A percentile compares a stretch with the other conserved stretches of the same genome.
phyloP scores from a whole-genome alignment of 2,888 invertebrate species.

The Sericinus montela region DNA sequence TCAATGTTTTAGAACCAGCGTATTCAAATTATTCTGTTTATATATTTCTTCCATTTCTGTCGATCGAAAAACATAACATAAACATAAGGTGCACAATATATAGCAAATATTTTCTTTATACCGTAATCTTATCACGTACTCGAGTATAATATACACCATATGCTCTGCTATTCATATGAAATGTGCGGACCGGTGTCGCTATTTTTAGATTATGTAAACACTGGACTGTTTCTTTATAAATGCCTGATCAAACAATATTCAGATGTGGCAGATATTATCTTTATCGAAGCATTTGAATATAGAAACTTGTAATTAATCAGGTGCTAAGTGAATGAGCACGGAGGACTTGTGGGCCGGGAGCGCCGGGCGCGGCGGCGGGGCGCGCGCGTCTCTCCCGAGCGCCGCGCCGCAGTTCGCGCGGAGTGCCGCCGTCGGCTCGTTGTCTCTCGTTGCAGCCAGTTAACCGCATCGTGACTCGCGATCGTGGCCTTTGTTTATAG shows the following conservation, averaged over 20 bases:
- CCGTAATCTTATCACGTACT: neutral
- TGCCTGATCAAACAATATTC: constrained; percentile 5
- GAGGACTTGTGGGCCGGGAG: constrained; percentile 33
- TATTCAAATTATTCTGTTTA: too few relatives aligned
- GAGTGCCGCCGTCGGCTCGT: constrained; percentile 46
- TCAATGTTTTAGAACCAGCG: too few relatives aligned
- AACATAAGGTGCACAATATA: too few relatives aligned
- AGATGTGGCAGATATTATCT: constrained; percentile 6
- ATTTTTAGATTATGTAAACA: constrained; percentile 13
- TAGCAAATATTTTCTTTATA: neutral
- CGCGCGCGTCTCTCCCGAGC: constrained; percentile 26
- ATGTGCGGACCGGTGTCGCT: constrained; percentile 6
- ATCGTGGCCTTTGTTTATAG: constrained; percentile 69
- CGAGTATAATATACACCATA: constrained; percentile 7
- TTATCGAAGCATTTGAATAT: constrained; percentile 22
- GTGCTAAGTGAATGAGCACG: constrained; percentile 37
- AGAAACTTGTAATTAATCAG: constrained; percentile 35
- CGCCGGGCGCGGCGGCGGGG: constrained; percentile 28
- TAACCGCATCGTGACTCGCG: constrained; percentile 38
- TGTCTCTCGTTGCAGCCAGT: constrained; percentile 41
- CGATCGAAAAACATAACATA: too few relatives aligned
- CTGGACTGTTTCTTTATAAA: constrained; percentile 1
- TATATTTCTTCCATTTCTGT: too few relatives aligned
- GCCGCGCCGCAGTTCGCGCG: constrained; percentile 48
- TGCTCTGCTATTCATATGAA: constrained; percentile 6